Evolutionary conservation across 2,113 vertebrate genomes (phyloP).

Genomic region (Centropus bengalensis): DNA sequence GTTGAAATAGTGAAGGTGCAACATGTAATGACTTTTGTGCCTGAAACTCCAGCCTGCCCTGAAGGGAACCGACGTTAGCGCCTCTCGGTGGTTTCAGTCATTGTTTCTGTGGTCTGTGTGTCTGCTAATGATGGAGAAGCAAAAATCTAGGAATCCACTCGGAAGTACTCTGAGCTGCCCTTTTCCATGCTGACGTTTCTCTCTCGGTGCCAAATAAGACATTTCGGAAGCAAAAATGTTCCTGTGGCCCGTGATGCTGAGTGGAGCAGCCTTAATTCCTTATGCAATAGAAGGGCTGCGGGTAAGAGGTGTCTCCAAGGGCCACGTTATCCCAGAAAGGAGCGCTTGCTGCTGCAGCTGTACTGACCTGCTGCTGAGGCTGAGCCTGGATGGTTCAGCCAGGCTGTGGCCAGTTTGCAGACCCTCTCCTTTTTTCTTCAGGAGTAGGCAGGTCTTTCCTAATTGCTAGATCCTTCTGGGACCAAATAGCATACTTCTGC

Average conservation of each 20-base stretch:
- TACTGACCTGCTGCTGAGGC: not conserved
- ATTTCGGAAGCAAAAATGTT: not conserved
- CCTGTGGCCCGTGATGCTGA: not conserved
- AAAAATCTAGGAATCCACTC: not conserved
- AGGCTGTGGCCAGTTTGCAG: not conserved
- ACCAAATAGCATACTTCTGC: not conserved
- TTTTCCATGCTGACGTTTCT: not conserved
- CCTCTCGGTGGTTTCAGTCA: not conserved
- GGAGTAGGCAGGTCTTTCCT: not conserved
- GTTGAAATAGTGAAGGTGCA: not conserved
- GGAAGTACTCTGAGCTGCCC: not conserved
- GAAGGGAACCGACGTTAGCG: not conserved
- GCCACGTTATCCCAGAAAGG: not conserved
- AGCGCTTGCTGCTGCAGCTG: not conserved
- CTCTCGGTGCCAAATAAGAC: not conserved
- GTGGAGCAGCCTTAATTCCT: not conserved
- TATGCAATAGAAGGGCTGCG: not conserved
- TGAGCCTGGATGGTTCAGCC: not conserved
- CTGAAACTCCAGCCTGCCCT: not conserved
- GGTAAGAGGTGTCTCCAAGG: not conserved
- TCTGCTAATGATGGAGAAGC: not conserved
- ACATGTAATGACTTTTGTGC: not conserved
- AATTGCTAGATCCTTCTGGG: not conserved
- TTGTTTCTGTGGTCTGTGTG: not conserved
- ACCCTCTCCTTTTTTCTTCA: not conserved